Conservation (phyloP, 2,888 invertebrate species). For the Amphimallon solstitiale region DNA sequence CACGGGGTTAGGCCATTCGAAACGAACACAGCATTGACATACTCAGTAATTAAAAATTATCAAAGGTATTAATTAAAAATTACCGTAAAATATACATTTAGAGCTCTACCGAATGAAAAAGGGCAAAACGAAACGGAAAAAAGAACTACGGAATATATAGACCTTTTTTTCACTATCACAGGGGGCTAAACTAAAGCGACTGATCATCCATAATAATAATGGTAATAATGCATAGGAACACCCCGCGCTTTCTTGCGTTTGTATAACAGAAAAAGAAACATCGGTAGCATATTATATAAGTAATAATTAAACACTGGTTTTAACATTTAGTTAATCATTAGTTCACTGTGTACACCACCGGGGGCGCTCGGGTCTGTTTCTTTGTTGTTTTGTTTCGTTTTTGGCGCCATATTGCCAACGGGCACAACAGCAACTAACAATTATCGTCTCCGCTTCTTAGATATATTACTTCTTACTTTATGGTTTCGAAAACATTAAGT, state of each 20-base stretch:
- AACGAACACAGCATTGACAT: slow-evolving; percentile 45
- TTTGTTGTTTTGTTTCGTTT: slow-evolving; percentile 56
- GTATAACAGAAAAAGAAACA: not conserved
- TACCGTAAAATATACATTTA: slow-evolving; percentile 55
- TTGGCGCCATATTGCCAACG: slow-evolving; percentile 62
- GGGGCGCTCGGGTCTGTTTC: slow-evolving; percentile 49
- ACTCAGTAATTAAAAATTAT: slow-evolving; percentile 54
- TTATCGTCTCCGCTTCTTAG: slow-evolving; percentile 58
- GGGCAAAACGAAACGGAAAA: not conserved
- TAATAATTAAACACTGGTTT: slow-evolving; percentile 57
- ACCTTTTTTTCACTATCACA: not conserved
- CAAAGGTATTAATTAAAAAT: slow-evolving; percentile 60
- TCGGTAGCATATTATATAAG: slow-evolving; percentile 40
- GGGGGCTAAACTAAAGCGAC: no score
- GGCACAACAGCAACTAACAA: slow-evolving; percentile 58
- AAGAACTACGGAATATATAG: not conserved
- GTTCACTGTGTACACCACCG: slow-evolving; percentile 59
- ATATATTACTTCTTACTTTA: slow-evolving; percentile 56
- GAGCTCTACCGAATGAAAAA: slow-evolving; percentile 13
- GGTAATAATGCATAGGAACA: no score
- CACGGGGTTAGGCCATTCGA: slow-evolving; percentile 44
- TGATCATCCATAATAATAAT: no score
- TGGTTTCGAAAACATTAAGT: slow-evolving; percentile 41
- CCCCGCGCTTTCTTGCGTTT: no score
- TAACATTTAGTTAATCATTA: slow-evolving; percentile 59